Conservation (phyloP, 2,888 invertebrate genomes). For the Rhamnusium bicolor region DNA sequence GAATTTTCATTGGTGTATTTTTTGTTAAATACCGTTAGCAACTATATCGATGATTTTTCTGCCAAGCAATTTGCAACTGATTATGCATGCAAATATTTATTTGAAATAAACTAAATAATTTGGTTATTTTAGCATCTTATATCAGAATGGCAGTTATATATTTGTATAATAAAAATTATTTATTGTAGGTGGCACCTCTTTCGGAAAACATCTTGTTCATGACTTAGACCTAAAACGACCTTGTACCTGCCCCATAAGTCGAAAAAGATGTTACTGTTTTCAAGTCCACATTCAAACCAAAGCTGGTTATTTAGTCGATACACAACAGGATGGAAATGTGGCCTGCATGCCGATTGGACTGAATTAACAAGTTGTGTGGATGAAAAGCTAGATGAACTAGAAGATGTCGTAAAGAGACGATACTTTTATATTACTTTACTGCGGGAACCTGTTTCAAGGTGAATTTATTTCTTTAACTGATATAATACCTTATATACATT, state of each 20-base stretch:
- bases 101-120: background rate
- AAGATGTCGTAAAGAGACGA: conserved; percentile 77
- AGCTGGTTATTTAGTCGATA: conserved; percentile 98
- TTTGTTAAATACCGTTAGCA: too few relatives aligned
- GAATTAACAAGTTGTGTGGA: conserved; percentile 95
- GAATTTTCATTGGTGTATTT: too few relatives aligned
- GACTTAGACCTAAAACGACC: conserved; percentile 94
- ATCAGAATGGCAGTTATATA: background rate
- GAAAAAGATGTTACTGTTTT: conserved; percentile 93
- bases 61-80: background rate
- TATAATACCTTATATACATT: background rate
- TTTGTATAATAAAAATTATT: background rate
- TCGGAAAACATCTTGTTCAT: conserved; percentile 96
- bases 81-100: background rate
- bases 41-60: background rate
- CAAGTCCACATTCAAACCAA: conserved; percentile 92
- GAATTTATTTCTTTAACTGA: background rate
- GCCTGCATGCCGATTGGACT: conserved; percentile 98
- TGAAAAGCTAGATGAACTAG: conserved; percentile 91
- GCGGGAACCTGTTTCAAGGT: conserved; percentile 90
- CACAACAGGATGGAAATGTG: conserved; percentile 98
- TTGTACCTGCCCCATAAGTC: conserved; percentile 91
- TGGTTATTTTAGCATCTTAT: background rate
- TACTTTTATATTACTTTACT: conserved; percentile 98
- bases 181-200: conserved; percentile 89